These are phyloP conservation scores for Furnarius figulus DNA, from an alignment of 2,113 vertebrate genomes.

Conservation along the genomic window DNA sequence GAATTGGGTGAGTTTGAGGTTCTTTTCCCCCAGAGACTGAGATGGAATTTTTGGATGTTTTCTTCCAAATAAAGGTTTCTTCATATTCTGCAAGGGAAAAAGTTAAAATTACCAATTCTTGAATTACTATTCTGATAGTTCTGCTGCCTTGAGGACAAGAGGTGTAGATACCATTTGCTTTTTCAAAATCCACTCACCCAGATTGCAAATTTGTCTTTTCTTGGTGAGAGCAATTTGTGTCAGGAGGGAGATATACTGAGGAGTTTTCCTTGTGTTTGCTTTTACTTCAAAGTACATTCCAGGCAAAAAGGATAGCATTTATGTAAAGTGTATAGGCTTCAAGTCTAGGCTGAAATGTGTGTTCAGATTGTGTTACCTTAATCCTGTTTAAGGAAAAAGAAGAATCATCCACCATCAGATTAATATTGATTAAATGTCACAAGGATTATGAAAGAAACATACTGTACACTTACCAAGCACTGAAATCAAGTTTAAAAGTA, in stretches of 20 bases:
- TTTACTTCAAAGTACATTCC: conserved; percentile 37
- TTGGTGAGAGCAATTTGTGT: neutral
- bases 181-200: neutral
- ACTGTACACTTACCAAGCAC: conserved; percentile 59
- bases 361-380: conserved; percentile 56
- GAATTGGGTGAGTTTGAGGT: neutral
- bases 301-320: conserved; percentile 59
- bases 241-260: neutral
- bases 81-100: neutral
- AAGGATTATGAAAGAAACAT: conserved; percentile 63
- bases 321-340: conserved; percentile 61
- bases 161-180: neutral
- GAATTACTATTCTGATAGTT: neutral
- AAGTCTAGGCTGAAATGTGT: conserved; percentile 54
- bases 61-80: neutral
- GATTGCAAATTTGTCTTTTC: neutral
- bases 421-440: conserved; percentile 76
- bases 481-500: conserved; percentile 56
- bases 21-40: neutral
- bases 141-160: neutral
- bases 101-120: neutral
- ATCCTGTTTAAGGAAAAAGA: conserved; percentile 68
- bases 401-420: conserved; percentile 66
- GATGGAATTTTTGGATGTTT: neutral
- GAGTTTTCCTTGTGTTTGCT: conserved; percentile 57